Evolutionary conservation across 2,113 vertebrate species (phyloP), one percentile per base, ranked within the genome.

Genomic region (Brachirus orientalis): DNA sequence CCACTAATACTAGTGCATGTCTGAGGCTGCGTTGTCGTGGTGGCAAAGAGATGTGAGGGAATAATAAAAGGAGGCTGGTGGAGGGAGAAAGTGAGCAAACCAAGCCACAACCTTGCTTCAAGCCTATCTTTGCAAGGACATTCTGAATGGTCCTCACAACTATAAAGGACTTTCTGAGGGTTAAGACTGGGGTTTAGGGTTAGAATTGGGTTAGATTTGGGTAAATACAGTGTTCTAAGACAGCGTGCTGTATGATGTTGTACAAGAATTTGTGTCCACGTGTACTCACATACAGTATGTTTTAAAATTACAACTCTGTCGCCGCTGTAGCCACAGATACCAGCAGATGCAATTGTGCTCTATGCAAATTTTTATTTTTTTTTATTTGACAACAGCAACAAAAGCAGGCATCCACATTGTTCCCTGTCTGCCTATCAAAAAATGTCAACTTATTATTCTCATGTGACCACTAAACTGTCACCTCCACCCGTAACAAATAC

Each of bases 331-430:
- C 60, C 28, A 33, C 66, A 59, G 58, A 59, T 1, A 41, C 33
- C 48, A 47, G 40, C 57, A 46, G 19, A 83, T 85, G 75, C 82
- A 75, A 77, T 77, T 85, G 50, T 65, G 58, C 66, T 57, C 53
- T 63, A 57, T 66, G 36, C 47, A n/a, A n/a, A 9, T 41, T 59
- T 58, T 64, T 69, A 28, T 8, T 28, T 60, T 40, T 12, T 62
- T 43, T 63, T 7, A 70, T 70, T 61, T 68, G 70, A 85, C 77
- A 83, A 48, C 56, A 41, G 63, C 50, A 59, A 83, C 75, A 86
- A 84, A 79, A 72, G 64, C 54, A 13, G 62, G 66, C 11, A 3
- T 38, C 50, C 44, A 35, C 51, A 7, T 19, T 20, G 22, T 50
- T 61, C 47, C 60, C 38, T 51, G 36, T 54, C 69, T 60, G 70